Base-by-base conservation (phyloP, 2,113 vertebrate species). In the Grantiella picta region DNA sequence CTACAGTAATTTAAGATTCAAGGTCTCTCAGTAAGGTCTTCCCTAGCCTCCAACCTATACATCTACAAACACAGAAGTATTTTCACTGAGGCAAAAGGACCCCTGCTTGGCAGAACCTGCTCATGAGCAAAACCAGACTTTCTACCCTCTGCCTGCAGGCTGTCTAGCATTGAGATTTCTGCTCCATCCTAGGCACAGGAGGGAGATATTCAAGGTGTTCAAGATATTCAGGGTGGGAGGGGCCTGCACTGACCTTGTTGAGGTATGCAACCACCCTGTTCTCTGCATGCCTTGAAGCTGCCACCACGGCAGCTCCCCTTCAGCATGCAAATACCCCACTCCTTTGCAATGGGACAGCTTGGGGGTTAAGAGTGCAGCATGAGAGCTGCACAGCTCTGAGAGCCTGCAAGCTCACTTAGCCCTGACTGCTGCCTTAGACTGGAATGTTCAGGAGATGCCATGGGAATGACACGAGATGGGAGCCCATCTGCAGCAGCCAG, bases 401-500 rank as follows among this genome's bases (percentile, higher is more conserved):
- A 53, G 35, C 52, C 86, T 86, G 72, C 50, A 68, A 61, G 65
- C 49, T 77, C 70, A 53, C 29, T 29, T 5, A 80, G 53, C 53
- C 84, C 77, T 42, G 54, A 31, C 24, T 47, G 63, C 87, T 86
- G 69, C 71, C 82, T 93, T 21, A 14, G 35, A 66, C 2, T 78
- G 54, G 38, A 81, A 56, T 42, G 20, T 50, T 71, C 73, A 57
- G 61, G 45, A 45, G 42, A 65, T 1, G 3, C 49, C 66, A n/a
- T 2, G 24, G 57, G 82, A 82, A 83, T 4, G 38, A 50, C 35
- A 61, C 0, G 12, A 90, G 88, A 83, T 0, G 1, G 80, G 72
- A 93, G 69, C 80, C 47, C 91, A 93, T 60, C 92, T 93, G 91
- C 95, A 95, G 90, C 87, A 90, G 71, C 45, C 82, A 90, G 84